These are phyloP conservation scores for Nomada flava DNA, from an alignment of 2,888 invertebrate species.

Conservation along the genomic window DNA sequence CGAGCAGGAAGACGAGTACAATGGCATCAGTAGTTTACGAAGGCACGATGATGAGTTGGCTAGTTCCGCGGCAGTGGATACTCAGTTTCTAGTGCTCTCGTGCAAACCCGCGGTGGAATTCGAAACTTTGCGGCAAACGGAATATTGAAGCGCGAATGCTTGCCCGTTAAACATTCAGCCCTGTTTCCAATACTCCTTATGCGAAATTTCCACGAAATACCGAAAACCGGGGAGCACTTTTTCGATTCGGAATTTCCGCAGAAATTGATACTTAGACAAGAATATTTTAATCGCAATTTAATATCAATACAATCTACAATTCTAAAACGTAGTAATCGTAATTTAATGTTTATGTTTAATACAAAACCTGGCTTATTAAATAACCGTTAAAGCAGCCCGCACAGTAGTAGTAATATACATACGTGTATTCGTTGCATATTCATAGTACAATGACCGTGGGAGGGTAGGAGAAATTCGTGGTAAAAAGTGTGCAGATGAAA, in stretches of 20 bases:
- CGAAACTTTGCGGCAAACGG: conserved; percentile 7
- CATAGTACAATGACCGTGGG: neutral
- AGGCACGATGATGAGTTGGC: conserved; percentile 28
- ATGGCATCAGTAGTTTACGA: conserved; percentile 30
- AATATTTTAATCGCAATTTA: too few relatives aligned
- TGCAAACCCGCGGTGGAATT: conserved; percentile 7
- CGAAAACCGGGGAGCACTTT: too few relatives aligned
- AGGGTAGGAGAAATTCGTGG: neutral
- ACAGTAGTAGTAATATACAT: neutral
- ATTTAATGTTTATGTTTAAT: too few relatives aligned
- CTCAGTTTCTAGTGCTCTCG: conserved; percentile 24
- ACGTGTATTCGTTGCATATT: neutral
- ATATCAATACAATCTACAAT: too few relatives aligned
- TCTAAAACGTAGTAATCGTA: too few relatives aligned
- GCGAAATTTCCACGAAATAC: neutral
- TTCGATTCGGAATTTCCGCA: too few relatives aligned
- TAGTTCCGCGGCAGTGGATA: conserved; percentile 11
- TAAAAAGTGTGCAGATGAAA: conserved; percentile 33
- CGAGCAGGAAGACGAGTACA: neutral
- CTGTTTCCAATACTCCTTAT: neutral
- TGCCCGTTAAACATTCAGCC: neutral
- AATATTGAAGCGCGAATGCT: neutral
- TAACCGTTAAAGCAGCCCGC: neutral
- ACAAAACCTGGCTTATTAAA: too few relatives aligned
- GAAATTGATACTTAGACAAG: too few relatives aligned